Percentiles rank a stretch among this genome's conserved stretches.
Conservation (phyloP, 2,888 invertebrate species). For the Anticlea derivata region DNA sequence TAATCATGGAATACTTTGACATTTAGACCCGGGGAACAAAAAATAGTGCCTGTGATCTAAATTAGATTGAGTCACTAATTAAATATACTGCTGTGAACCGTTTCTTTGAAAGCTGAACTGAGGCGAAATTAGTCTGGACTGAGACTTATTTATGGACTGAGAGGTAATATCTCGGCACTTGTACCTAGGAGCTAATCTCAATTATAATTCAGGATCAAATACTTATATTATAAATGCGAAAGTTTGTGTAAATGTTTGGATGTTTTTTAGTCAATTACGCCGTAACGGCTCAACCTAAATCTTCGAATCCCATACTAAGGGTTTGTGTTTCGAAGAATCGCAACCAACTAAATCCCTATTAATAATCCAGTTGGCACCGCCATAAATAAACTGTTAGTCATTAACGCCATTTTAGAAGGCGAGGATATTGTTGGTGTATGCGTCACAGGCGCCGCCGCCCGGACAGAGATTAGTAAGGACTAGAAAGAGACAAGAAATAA, state of each 20-base stretch:
- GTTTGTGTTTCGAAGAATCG: conserved; percentile 19
- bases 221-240: too few species aligned
- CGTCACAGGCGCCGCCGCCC: conserved; percentile 66
- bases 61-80: conserved; percentile 18
- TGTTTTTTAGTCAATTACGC: too few species aligned
- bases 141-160: conserved; percentile 54
- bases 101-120: conserved; percentile 28
- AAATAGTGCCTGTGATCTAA: neutral
- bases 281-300: too few species aligned
- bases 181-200: conserved; percentile 46
- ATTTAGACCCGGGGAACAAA: neutral
- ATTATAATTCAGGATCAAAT: conserved; percentile 48
- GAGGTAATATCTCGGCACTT: conserved; percentile 57
- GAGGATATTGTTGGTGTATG: conserved; percentile 54
- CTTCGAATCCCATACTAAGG: neutral
- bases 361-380: conserved; percentile 23
- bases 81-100: conserved; percentile 10
- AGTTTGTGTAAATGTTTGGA: too few species aligned
- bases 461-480: conserved; percentile 15
- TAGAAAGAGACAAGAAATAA: neutral
- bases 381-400: conserved; percentile 55
- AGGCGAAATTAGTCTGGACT: conserved; percentile 46
- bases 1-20: neutral
- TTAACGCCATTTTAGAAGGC: conserved; percentile 58
- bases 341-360: conserved; percentile 19